A percentile compares a stretch with the other conserved stretches of the same genome.
phyloP scores from a whole-genome alignment of 2,888 invertebrate species.

The Agrilus mali region DNA sequence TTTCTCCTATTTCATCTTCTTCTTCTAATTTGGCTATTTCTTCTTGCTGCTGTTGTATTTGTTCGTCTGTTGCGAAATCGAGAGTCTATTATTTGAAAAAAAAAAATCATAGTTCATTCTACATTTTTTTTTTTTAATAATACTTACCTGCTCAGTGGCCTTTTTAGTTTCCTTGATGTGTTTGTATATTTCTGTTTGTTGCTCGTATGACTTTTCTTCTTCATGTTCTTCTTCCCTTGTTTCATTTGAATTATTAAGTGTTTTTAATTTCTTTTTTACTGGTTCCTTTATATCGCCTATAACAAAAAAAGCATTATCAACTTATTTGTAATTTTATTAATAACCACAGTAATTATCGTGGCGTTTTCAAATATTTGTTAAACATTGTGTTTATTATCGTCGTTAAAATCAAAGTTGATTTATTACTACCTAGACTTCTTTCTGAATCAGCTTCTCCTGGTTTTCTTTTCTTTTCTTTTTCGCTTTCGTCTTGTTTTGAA shows the following conservation, averaged over 20 bases:
- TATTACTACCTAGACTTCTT: slow-evolving; percentile 44
- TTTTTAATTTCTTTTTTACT: slow-evolving; percentile 48
- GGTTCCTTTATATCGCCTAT: slow-evolving; percentile 49
- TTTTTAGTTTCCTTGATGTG: slow-evolving; percentile 72
- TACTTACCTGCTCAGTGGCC: slow-evolving; percentile 53
- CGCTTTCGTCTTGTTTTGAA: slow-evolving; percentile 24
- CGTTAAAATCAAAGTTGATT: slow-evolving; percentile 11
- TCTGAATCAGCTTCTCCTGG: slow-evolving; percentile 66
- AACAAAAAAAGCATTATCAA: neutral
- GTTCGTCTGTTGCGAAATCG: slow-evolving; percentile 72
- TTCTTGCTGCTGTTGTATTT: slow-evolving; percentile 43
- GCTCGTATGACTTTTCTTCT: slow-evolving; percentile 30
- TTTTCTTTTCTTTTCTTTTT: slow-evolving; percentile 45
- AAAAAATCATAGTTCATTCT: neutral
- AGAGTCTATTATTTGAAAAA: slow-evolving; percentile 35
- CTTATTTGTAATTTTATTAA: no score
- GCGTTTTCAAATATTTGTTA: no score
- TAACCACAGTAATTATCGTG: no score
- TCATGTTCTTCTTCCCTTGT: slow-evolving; percentile 34
- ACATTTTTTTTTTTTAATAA: neutral
- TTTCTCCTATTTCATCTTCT: slow-evolving; percentile 43
- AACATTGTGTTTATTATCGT: no score
- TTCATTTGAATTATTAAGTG: slow-evolving; percentile 33
- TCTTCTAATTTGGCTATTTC: slow-evolving; percentile 48
- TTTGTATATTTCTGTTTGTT: slow-evolving; percentile 50